Evolutionary conservation across 2,113 vertebrate species (phyloP), one percentile per base, ranked within the genome.

Genomic region (Chaetops frenatus): DNA sequence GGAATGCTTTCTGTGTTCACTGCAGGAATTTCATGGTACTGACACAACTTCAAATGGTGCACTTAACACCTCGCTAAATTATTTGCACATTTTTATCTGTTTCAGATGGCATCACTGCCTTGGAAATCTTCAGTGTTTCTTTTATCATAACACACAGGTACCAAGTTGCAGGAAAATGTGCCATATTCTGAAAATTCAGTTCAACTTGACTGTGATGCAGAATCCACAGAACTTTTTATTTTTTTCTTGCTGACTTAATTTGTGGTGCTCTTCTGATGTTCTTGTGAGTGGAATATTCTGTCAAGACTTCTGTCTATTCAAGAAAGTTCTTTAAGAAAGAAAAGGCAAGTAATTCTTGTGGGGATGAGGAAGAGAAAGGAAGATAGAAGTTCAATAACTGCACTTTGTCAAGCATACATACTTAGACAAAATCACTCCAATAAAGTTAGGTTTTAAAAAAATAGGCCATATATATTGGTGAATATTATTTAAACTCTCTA

Each of bases 321-420:
- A 51, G 77, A 60, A n/a, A 10, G 2, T n/a, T 79, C 10, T 18
- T 88, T 11, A 45, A 15, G 36, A 65, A n/a, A 29, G 14, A 5
- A 73, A 69, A 77, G 9, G 12, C 4, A 42, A 21, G 11, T 35
- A 60, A 47, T 38, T 42, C 15, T 60, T 72, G 8, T 42, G 9
- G 2, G 5, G 9, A 16, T 31, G 21, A 78, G 23, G 14, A 65
- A 54, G 35, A 71, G 13, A 22, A 19, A 77, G 24, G 33, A 56
- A 83, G 38, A 76, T 33, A 13, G 29, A 73, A 50, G 15, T 38
- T 65, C 18, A 81, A 10, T 65, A 64, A 5, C 78, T 29, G 6
- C 8, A 9, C 0, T 1, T 42, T 86, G 19, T 48, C 12, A 40
- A 54, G 11, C 0, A 1, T 45, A 42, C 1, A 10, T 21, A 19